Evolutionary conservation across 2,113 vertebrate genomes (phyloP).

Genomic region (Sitta europaea): DNA sequence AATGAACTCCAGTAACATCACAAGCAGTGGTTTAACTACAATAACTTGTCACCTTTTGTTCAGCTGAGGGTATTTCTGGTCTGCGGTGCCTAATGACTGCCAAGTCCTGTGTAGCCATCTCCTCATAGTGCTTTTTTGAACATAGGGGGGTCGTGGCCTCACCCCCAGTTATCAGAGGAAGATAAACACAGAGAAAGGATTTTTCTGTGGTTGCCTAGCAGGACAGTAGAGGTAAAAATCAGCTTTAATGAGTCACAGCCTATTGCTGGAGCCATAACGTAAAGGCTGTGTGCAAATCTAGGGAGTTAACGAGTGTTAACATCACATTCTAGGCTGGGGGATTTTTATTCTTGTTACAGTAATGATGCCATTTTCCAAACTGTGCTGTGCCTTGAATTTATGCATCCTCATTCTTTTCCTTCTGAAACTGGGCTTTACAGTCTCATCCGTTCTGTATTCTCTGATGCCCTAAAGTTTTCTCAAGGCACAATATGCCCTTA

Average conservation of each 20-base stretch:
- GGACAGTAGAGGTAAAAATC: not conserved
- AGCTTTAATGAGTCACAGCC: not conserved
- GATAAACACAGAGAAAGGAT: not conserved
- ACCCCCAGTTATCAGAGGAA: not conserved
- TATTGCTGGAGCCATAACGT: not conserved
- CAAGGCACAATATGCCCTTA: accelerated
- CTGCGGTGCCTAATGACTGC: not conserved
- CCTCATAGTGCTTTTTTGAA: not conserved
- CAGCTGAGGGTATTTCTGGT: not conserved
- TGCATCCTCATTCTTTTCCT: not conserved
- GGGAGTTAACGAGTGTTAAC: not conserved
- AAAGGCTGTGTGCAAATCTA: not conserved
- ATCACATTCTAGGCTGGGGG: not conserved
- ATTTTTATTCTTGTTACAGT: not conserved
- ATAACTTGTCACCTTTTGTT: not conserved
- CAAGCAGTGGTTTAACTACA: not conserved
- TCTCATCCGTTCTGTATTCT: not conserved
- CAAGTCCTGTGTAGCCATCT: not conserved
- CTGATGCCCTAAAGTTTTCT: not conserved
- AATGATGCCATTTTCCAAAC: not conserved
- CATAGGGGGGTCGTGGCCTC: not conserved
- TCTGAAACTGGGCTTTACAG: accelerated
- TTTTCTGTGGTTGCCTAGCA: not conserved
- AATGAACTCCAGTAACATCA: not conserved
- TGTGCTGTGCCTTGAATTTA: not conserved